Base-by-base conservation (phyloP, 2,113 vertebrate species). In the Clarias batrachus region DNA sequence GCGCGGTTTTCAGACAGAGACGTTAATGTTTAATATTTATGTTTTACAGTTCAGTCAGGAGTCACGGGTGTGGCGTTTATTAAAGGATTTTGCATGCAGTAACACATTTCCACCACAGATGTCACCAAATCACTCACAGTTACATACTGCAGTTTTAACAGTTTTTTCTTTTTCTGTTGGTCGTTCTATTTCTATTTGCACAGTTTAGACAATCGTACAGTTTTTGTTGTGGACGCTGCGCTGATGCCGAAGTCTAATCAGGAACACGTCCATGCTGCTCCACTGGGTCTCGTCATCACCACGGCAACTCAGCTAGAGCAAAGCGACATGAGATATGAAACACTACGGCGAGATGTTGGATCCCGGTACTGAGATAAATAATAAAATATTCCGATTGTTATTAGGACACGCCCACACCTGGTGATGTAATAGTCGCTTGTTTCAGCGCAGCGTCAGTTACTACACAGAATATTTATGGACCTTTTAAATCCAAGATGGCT, bases 401-500 rank as follows among this genome's bases (percentile, higher is more conserved):
- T 17, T 56, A 78, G 13, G 52, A 27, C 76, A 78, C 52, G 23
- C 52, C 52, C 76, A 56, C 52, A 56, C 17, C 0, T 78, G 25
- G 13, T 78, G 48, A 54, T 56, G 25, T 27, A 27, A 78, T 27
- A 76, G 71, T 41, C 19, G 23, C 5, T 79, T 1, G 52, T 57
- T 4, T 59, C 54, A 19, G 74, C 3, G 9, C 25, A n/a, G 30
- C 1, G 8, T 62, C 63, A 52, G n/a, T 68, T 66, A 86, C 37
- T 17, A 27, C 52, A 59, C 2, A 65, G 37, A 41, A 37, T 23
- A 19, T 27, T 73, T 27, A 14, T 27, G 73, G 25, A n/a, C 23
- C 11, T 82, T 71, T 59, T 56, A 77, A 77, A 77, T 56, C 12
- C 21, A 88, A 60, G 62, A 25, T 79, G 79, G 57, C 68, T 71